Base-by-base conservation (phyloP, 2,888 invertebrate species). In the Lissonota sp. region DNA sequence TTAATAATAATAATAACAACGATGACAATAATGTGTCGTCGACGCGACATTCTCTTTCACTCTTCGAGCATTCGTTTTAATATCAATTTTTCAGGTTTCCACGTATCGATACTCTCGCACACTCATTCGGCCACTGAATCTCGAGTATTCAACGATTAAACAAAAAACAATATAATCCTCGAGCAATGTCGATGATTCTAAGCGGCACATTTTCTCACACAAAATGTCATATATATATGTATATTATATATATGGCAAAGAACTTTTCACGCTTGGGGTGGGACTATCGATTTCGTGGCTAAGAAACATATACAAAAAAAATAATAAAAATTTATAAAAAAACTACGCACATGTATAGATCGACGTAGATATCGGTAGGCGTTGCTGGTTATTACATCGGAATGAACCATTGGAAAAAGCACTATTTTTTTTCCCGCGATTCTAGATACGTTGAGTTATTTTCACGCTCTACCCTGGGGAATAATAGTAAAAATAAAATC, bases 31-130 rank as follows among this genome's bases (percentile, higher is more conserved):
- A 71, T 66, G 60, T 62, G 73, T 73, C 53, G 73, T 73, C 53
- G 55, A 57, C 76, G 72, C 62, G 60, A 66, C 60, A 70, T 66
- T 60, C 46, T 26, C 26, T 70, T 66, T 40, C 42, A 53, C 70
- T 63, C 14, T 64, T 55, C 70, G 74, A 78, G 49, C 63, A 60
- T 74, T 66, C 55, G 26, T 14, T 73, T 74, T 62, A 81, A 81
- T 81, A 81, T 81, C 81, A 81, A 74, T 78, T 78, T 78, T 39
- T 74, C 81, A 71, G 66, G 70, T 70, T 70, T 62, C 40, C 58
- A 62, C 58, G 39, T 53, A 73, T 76, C 72, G 57, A 75, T 75
- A 62, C 12, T 75, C 53, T 73, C 64, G 12, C 63, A 63, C 26
- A 42, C 64, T 67, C 42, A 26, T 26, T 26, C 26, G 71, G 40